phyloP scores from a whole-genome alignment of 2,888 invertebrate genomes.

The Leucophenga maculata region DNA sequence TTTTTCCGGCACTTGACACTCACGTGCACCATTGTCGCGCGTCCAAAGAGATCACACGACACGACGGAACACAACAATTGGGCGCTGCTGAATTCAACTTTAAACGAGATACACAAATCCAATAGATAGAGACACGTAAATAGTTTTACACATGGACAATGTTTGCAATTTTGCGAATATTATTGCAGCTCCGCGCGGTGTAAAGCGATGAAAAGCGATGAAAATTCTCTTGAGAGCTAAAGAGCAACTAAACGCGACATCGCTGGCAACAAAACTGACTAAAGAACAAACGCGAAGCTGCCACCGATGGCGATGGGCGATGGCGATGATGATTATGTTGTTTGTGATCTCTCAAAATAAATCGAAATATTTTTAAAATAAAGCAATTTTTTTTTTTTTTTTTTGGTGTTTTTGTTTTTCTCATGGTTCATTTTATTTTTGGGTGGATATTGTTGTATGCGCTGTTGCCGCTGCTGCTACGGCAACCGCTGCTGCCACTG shows the following conservation, averaged over 20 bases:
- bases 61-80: too few relatives aligned
- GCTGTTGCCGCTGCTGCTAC: constrained; percentile 22
- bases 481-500: constrained; percentile 22
- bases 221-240: constrained; percentile 1
- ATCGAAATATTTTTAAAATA: constrained; percentile 65
- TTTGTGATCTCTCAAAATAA: constrained; percentile 63
- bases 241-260: constrained; percentile 19
- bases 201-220: not conserved
- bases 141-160: too few relatives aligned
- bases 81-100: too few relatives aligned
- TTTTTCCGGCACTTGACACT: constrained; percentile 10
- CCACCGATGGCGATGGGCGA: constrained; percentile 22
- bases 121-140: too few relatives aligned
- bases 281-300: constrained; percentile 20
- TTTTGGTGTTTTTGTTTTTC: constrained; percentile 37
- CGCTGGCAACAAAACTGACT: constrained; percentile 33
- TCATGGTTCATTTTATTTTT: constrained; percentile 51
- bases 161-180: too few relatives aligned
- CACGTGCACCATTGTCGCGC: not conserved
- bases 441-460: constrained; percentile 39
- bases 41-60: not conserved
- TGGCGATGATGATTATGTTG: constrained; percentile 45
- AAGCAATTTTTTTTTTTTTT: constrained; percentile 53
- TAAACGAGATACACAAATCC: too few relatives aligned
- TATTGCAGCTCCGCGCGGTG: too few relatives aligned